Evolutionary conservation across 2,113 vertebrate genomes (phyloP), one percentile per base, ranked within the genome.

Genomic region (Polypterus bichir): DNA sequence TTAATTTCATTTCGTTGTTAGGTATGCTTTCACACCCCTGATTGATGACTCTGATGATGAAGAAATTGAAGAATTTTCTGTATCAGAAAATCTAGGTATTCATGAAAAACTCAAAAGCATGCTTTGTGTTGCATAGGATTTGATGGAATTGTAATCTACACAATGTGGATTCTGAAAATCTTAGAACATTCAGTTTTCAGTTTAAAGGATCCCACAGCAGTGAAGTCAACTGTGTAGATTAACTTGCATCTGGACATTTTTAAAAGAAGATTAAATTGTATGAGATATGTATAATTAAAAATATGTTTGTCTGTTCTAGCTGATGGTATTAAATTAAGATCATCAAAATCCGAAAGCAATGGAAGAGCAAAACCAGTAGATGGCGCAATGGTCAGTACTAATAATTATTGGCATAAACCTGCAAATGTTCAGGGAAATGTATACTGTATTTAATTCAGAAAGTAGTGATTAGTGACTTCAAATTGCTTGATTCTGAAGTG

Each of bases 1-100:
- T 27, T 27, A 27, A 11, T 46, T 60, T 5, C 61, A 47, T 62
- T 53, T 45, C 11, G 53, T 56, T 45, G 54, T 45, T 62, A 93
- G 91, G 71, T 93, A 93, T 49, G 91, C 91, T 1, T 92, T 91
- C 73, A 91, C 87, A 27, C 91, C 91, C 47, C 77, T 93, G 65
- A 91, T 93, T 0, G 91, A 93, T 63, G 90, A 92, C 72, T 90
- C 90, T 1, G 91, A 92, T 54, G 91, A 93, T 60, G 91, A 93
- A 76, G 91, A 92, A 71, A 79, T 87, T 7, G 89, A 92, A 67
- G 91, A 92, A 71, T 91, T 88, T 63, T 66, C 85, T 7, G 79
- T 89, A 46, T 85, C 87, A 69, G 45, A 81, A 69, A 89, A 92
- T 72, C 44, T 89, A 46, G 82, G 91, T 91, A 74, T 57, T 73